Conservation (phyloP, 2,797 vertebrate species). For the Chromobotia macracanthus region DNA sequence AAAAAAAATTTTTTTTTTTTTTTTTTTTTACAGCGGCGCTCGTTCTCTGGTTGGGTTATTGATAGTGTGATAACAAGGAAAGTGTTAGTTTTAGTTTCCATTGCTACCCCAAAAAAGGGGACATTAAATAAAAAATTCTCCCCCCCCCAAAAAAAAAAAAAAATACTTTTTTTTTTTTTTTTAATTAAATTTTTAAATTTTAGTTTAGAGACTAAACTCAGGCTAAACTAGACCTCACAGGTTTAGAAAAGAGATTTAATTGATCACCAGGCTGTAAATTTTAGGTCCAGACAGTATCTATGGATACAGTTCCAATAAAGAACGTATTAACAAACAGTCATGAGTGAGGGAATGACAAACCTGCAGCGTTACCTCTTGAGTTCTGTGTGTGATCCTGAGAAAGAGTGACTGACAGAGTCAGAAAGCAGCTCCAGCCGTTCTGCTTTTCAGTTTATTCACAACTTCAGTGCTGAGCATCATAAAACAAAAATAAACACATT, state of each 20-base stretch:
- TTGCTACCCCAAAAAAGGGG: too few relatives aligned
- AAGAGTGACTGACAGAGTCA: too few relatives aligned
- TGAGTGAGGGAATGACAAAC: neutral
- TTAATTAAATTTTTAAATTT: too few relatives aligned
- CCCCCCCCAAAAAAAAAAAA: too few relatives aligned
- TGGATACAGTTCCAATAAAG: too few relatives aligned
- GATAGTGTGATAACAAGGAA: too few relatives aligned
- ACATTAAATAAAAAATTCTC: too few relatives aligned
- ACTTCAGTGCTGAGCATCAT: neutral
- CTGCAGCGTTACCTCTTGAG: neutral
- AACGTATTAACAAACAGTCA: neutral
- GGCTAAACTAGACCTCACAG: conserved; percentile 38
- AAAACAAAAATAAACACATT: neutral
- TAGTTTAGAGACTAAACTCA: conserved; percentile 51
- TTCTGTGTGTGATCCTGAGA: neutral
- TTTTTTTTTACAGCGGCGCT: too few relatives aligned
- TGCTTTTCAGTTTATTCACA: conserved; percentile 26
- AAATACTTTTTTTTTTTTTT: too few relatives aligned
- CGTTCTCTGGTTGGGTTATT: too few relatives aligned
- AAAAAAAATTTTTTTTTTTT: too few relatives aligned
- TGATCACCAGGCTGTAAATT: neutral
- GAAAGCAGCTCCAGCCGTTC: neutral
- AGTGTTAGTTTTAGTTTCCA: too few relatives aligned
- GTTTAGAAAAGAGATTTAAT: conserved; percentile 16
- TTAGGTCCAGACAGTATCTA: conserved; percentile 4